Percentiles rank a stretch among this genome's conserved stretches.
Evolutionary conservation across 64 coral and sea anemone species (phyloP).

Genomic region (Orbicella faveolata): DNA sequence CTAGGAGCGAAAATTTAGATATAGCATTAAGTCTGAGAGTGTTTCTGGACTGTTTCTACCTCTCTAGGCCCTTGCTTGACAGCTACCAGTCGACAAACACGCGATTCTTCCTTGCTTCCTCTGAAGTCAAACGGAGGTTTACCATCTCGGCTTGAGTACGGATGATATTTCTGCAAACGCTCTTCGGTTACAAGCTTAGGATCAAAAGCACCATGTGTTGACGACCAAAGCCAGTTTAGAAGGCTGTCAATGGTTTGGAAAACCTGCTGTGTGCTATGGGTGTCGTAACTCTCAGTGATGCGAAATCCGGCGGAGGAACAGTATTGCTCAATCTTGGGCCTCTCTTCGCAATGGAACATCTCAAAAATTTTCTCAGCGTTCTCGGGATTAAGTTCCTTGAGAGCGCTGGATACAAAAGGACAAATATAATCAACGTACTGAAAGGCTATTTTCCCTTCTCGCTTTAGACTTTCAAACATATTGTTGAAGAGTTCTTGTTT

Average conservation of each 20-base stretch:
- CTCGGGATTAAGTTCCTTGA: not conserved
- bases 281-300: not conserved
- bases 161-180: conserved; percentile 7
- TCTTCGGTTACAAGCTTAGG: not conserved
- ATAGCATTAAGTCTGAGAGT: no score
- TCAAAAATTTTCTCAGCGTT: not conserved
- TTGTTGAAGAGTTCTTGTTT: no score
- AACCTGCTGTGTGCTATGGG: not conserved
- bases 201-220: not conserved
- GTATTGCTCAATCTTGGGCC: not conserved
- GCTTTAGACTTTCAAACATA: no score
- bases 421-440: no score
- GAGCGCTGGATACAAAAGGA: no score
- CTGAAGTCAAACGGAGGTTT: not conserved
- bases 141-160: not conserved
- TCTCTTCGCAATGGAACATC: not conserved
- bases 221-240: not conserved
- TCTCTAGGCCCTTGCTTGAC: not conserved
- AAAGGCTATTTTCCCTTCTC: no score
- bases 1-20: no score
- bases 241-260: not conserved
- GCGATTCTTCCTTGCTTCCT: not conserved
- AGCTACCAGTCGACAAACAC: not conserved
- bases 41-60: no score
- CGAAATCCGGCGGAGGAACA: not conserved